Conservation (phyloP, 2,797 vertebrate species). For the Mormyrus hasselquistii region DNA sequence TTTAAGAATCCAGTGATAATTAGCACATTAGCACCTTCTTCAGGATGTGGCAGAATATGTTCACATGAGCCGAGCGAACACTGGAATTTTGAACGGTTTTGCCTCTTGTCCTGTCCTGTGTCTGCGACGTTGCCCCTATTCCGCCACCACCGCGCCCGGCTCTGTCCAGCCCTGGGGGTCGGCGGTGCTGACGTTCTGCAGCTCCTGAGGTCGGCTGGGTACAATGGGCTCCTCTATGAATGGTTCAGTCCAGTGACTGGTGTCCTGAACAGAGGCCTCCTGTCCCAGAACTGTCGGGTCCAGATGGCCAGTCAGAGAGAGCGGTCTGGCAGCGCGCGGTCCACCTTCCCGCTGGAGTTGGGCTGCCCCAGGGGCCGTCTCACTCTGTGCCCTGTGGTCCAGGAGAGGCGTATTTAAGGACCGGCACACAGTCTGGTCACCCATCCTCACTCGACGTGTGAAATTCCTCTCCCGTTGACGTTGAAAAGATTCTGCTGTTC, state of each 20-base stretch:
- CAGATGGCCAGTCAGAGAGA: not conserved
- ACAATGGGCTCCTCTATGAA: constrained; percentile 18
- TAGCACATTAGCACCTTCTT: not conserved
- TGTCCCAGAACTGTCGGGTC: not conserved
- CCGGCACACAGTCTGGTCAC: not conserved
- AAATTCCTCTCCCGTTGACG: not conserved
- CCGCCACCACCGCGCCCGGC: not conserved
- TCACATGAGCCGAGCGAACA: not conserved
- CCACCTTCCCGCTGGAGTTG: not conserved
- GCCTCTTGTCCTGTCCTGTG: not conserved
- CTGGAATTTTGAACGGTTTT: not conserved
- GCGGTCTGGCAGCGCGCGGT: not conserved
- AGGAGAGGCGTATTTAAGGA: not conserved
- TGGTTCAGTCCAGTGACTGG: constrained; percentile 8
- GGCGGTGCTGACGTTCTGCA: not conserved
- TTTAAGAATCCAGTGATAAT: not conserved
- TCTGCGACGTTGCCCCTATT: not conserved
- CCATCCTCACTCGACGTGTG: not conserved
- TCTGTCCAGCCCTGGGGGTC: not conserved
- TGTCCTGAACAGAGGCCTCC: not conserved
- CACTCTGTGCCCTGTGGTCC: not conserved
- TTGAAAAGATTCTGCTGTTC: not conserved
- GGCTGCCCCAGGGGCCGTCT: not conserved
- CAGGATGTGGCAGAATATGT: not conserved
- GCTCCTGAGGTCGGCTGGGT: not conserved